Evolutionary conservation across 2,113 vertebrate species (phyloP), one percentile per base, ranked within the genome.

Genomic region (Hippocampus guttulatus): DNA sequence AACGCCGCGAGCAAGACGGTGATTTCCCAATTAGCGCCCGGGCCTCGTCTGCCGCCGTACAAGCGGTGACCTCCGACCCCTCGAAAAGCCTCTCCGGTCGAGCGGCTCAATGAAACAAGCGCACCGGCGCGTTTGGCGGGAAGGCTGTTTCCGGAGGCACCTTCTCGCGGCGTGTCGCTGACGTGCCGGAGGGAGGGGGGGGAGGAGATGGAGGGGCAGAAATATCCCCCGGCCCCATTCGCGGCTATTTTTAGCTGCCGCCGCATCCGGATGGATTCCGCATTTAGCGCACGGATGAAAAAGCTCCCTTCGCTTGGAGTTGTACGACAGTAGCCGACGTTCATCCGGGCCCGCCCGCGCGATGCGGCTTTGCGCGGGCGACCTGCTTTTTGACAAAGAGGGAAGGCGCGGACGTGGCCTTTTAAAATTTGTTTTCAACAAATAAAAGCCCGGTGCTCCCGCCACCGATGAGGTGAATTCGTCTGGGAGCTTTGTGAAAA

Each of bases 161-260:
- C 78, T 88, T 85, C 79, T 88, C 74, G 81, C 75, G 74, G 79
- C 79, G 75, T 76, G 80, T 76, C 79, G 64, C 70, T 77, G 68
- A 64, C 38, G 71, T 51, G 64, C 21, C 64, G 73, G 62, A 23
- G 68, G 74, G 63, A 70, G 45, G 4, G 20, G 2, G 11, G 40
- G 5, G 62, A 1, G 40, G 62, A 12, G 45, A 20, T 3, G 18
- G 18, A 51, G 25, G 14, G 33, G 21, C 33, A 38, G 49, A 18
- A 49, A 70, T 71, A 70, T 82, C 52, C 81, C 81, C 70, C 77
- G 77, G 62, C 57, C 61, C 81, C 77, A 82, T 83, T 85, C 70
- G 67, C 15, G 30, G 75, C 82, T 89, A 88, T 88, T 87, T 88
- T 85, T 88, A 88, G 76, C 76, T 69, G 3, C 0, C 16, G 67